Evolutionary conservation across 2,113 vertebrate genomes (phyloP).

Genomic region (Hippocampus comes): DNA sequence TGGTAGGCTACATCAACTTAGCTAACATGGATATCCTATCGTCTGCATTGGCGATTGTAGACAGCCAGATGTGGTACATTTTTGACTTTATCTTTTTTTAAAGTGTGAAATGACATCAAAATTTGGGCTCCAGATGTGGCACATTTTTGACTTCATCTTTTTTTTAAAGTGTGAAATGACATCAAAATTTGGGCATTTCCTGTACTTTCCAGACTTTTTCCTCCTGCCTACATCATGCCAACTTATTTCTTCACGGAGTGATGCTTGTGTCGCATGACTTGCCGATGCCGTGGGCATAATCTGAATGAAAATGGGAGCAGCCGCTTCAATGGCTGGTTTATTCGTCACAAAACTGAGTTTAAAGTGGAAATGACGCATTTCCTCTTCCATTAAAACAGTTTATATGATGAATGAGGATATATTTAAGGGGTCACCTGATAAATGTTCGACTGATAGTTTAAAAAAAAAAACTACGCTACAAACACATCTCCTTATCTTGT

Average conservation of each 20-base stretch:
- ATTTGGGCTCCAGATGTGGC: too few relatives aligned
- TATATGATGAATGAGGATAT: not conserved
- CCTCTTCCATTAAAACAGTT: not conserved
- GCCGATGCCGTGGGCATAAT: not conserved
- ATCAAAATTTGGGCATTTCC: too few relatives aligned
- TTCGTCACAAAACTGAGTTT: not conserved
- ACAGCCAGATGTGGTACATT: too few relatives aligned
- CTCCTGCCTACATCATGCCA: too few relatives aligned
- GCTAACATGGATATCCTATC: too few relatives aligned
- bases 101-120: too few relatives aligned
- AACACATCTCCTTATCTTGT: conserved; percentile 8
- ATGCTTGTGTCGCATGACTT: not conserved
- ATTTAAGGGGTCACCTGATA: conserved; percentile 4
- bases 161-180: too few relatives aligned
- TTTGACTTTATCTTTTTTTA: too few relatives aligned
- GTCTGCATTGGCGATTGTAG: too few relatives aligned
- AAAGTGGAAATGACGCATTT: not conserved
- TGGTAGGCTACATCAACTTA: too few relatives aligned
- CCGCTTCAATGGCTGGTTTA: not conserved
- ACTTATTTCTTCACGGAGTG: not conserved
- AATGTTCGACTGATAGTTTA: not conserved
- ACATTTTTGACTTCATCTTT: too few relatives aligned
- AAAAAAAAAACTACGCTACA: not conserved
- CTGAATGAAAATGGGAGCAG: not conserved
- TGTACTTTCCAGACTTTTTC: too few relatives aligned